Evolutionary conservation across 2,888 invertebrate species (phyloP).

Genomic region (Clunio marinus): DNA sequence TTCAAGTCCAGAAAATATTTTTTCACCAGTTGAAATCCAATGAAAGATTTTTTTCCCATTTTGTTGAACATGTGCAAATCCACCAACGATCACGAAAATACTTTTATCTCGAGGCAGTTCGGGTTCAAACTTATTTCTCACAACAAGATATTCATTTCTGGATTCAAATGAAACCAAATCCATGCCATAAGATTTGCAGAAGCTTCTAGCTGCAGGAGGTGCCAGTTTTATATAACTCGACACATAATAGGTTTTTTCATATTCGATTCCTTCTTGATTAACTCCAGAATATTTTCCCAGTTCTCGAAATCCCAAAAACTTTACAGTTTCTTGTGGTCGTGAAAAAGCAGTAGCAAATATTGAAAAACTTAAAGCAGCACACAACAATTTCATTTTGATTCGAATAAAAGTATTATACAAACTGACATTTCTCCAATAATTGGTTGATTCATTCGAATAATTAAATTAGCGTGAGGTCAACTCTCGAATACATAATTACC

Average conservation of each 20-base stretch:
- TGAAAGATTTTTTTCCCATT: neutral
- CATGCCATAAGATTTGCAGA: slow-evolving; percentile 12
- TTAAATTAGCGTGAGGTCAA: neutral
- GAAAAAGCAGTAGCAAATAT: no score
- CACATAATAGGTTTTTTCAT: slow-evolving; percentile 16
- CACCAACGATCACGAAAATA: slow-evolving; percentile 15
- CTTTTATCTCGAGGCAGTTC: neutral
- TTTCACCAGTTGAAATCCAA: slow-evolving; percentile 3
- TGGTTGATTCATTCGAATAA: no score
- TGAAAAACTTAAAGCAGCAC: no score
- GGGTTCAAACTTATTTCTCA: slow-evolving; percentile 3
- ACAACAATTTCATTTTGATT: no score
- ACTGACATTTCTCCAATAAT: no score
- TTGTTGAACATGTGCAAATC: neutral
- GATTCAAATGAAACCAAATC: slow-evolving; percentile 25
- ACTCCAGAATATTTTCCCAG: slow-evolving; percentile 22
- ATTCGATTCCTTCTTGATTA: neutral
- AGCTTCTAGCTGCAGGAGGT: neutral
- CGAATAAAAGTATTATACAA: no score
- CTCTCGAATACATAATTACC: no score
- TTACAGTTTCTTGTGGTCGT: neutral
- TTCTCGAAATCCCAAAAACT: neutral
- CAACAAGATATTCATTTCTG: neutral
- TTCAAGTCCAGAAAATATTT: neutral
- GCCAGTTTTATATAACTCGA: neutral